A percentile compares a stretch with the other conserved stretches of the same genome.
phyloP scores from a whole-genome alignment of 2,113 vertebrate genomes.

The Struthidea cinerea region DNA sequence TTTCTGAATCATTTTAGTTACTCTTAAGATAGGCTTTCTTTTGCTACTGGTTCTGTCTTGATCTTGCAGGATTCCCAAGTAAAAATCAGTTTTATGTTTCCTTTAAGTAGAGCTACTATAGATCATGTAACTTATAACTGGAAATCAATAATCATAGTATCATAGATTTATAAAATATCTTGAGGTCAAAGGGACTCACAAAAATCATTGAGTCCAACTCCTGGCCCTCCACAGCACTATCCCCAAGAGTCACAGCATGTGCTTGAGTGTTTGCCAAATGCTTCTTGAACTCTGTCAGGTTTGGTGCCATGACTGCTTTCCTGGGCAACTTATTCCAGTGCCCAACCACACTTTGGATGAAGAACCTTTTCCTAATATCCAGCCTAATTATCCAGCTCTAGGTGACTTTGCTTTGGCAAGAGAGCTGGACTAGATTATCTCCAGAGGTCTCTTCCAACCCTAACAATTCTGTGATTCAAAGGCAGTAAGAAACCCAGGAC shows the following conservation, averaged over 20 bases:
- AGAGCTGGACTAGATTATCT: background rate
- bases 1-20: background rate
- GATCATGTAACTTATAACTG: background rate
- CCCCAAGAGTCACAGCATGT: background rate
- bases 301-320: background rate
- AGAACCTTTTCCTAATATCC: background rate
- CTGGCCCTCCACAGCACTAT: background rate
- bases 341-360: background rate
- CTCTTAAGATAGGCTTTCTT: background rate
- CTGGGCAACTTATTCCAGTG: background rate
- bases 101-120: background rate
- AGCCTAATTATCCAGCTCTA: background rate
- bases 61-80: background rate
- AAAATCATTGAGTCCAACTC: no score
- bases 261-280: background rate
- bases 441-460: background rate
- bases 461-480: background rate
- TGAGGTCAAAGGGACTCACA: background rate
- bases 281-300: background rate
- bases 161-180: background rate
- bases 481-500: background rate
- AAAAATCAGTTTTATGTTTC: background rate
- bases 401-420: background rate
- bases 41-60: background rate
- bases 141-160: background rate